Evolutionary conservation across 2,113 vertebrate genomes (phyloP).

Genomic region (Struthio camelus): DNA sequence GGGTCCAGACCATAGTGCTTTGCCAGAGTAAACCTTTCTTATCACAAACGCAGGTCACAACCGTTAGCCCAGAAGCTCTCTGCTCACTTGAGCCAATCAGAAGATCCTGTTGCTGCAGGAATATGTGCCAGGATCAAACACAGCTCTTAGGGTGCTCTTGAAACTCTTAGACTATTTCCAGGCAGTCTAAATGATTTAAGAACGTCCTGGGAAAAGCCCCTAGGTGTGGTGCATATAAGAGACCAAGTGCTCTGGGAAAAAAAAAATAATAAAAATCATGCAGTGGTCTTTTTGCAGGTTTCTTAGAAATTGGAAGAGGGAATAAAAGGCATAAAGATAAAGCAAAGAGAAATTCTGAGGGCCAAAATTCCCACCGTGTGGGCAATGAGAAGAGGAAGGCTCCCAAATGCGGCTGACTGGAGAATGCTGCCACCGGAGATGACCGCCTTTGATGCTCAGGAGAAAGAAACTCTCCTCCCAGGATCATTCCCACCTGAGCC

Average conservation of each 20-base stretch:
- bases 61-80: background rate
- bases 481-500: background rate
- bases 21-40: background rate
- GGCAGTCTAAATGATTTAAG: background rate
- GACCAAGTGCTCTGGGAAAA: background rate
- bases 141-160: background rate
- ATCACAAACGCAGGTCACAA: background rate
- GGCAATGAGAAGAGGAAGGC: background rate
- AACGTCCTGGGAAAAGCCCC: background rate
- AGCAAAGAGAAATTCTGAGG: background rate
- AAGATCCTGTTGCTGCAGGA: background rate
- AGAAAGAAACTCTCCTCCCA: background rate
- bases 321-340: background rate
- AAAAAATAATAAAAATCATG: too few relatives aligned
- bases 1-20: background rate
- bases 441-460: background rate
- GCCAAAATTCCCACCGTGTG: rapidly evolving
- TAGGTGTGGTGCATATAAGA: background rate
- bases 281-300: background rate
- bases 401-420: background rate
- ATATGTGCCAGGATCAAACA: background rate
- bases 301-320: background rate
- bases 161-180: too few relatives aligned
- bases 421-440: background rate
- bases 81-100: rapidly evolving